Evolutionary conservation across 2,113 vertebrate genomes (phyloP), one percentile per base, ranked within the genome.

Genomic region (Podarcis cretensis): DNA sequence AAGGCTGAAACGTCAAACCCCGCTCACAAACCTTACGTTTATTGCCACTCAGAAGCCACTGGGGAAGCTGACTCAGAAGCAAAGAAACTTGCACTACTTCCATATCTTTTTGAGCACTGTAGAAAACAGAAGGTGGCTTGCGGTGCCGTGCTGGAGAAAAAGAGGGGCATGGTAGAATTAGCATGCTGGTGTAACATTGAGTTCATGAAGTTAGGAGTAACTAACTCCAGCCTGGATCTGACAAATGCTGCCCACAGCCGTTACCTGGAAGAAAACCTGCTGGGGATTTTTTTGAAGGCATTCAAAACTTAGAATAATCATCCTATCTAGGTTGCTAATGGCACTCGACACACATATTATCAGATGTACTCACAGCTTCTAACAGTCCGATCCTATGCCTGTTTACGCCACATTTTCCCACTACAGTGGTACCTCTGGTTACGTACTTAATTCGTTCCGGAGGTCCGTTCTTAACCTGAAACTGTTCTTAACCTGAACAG

Each of bases 221-320:
- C 57, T 37, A 32, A 77, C 57, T 37, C 37, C n/a, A 77, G 57
- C 35, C 25, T 1, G 1, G 14, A 30, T 23, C 71, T 43, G 63
- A 75, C 20, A 6, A 87, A 92, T 90, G 90, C 89, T 90, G 87
- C 93, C 93, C 69, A 69, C 89, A 68, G 48, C 30, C 37, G 48
- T 65, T 65, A 65, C 30, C 57, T 14, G 32, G 81, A 76, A 59
- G 57, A 85, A 86, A 86, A 74, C 14, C 40, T 7, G 18, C 25
- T 32, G 32, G 23, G 59, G 30, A 80, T 40, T 65, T 82, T 25
- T 78, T 25, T 78, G 74, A 4, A 87, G 57, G 80, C 20, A n/a
- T 78, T 27, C 2, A 71, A 75, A 75, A 25, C 74, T 85, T 65
- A 54, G 35, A 40, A 83, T 54, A 73, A 78, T 63, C 63, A 86